A percentile compares a stretch with the other conserved stretches of the same genome.
These are phyloP conservation scores for Kryptolebias ocellatus DNA, from an alignment of 2,797 vertebrate genomes.

Conservation along the genomic window DNA sequence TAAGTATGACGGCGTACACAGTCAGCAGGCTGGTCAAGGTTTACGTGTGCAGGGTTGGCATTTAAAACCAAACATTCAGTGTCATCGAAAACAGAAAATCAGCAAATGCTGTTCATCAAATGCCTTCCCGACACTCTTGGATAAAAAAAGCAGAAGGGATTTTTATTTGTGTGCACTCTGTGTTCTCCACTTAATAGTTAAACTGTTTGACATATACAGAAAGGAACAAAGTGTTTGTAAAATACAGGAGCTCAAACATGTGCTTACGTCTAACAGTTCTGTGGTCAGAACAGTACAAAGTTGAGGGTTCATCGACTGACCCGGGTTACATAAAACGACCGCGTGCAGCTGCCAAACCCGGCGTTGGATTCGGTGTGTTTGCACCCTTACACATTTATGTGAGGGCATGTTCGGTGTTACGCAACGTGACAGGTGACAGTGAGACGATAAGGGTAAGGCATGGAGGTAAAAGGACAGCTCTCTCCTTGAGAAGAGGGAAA, in stretches of 20 bases:
- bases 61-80: no score
- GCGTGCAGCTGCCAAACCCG: conserved; percentile 3
- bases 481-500: background rate
- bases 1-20: no score
- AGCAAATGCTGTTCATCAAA: no score
- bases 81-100: no score
- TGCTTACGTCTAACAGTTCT: background rate
- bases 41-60: background rate
- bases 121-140: no score
- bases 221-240: background rate
- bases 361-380: background rate
- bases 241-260: background rate
- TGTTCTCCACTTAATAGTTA: no score
- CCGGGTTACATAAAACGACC: conserved; percentile 33
- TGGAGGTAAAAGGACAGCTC: conserved; percentile 33
- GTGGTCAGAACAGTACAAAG: conserved; percentile 45
- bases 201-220: background rate
- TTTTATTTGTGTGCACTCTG: no score
- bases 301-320: conserved; percentile 40
- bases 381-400: conserved; percentile 15
- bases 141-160: no score
- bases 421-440: conserved; percentile 26
- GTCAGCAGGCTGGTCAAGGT: background rate
- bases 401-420: conserved; percentile 33
- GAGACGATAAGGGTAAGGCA: conserved; percentile 27